These are phyloP conservation scores for Fissipunctia ypsillon DNA, from an alignment of 2,888 invertebrate genomes.

Conservation along the genomic window DNA sequence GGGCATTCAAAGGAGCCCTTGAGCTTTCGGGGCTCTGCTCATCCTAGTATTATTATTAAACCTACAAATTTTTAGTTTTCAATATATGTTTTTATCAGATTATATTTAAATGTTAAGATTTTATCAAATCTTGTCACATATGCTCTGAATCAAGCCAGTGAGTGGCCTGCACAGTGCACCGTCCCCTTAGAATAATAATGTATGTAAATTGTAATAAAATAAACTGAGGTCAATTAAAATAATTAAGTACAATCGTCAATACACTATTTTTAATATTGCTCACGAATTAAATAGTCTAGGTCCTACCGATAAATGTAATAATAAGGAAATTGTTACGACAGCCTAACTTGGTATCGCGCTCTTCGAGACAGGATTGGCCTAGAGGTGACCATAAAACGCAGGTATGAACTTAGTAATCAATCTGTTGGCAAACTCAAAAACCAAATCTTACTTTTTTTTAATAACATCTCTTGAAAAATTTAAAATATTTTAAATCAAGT, in stretches of 20 bases:
- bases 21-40: slow-evolving; percentile 39
- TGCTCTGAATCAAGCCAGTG: background rate
- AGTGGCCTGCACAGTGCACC: background rate
- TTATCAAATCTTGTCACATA: background rate
- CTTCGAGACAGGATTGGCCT: slow-evolving; percentile 30
- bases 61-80: background rate
- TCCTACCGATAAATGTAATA: slow-evolving; percentile 10
- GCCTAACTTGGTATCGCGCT: background rate
- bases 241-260: background rate
- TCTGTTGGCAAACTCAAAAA: background rate
- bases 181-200: background rate
- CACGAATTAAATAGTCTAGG: background rate
- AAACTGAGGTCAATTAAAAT: slow-evolving; percentile 4
- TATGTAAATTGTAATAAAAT: background rate
- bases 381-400: background rate
- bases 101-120: background rate
- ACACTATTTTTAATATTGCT: slow-evolving; percentile 22
- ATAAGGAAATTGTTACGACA: slow-evolving; percentile 23
- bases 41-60: background rate
- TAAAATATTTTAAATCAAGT: background rate
- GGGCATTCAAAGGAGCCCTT: slow-evolving; percentile 40
- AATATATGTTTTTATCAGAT: background rate
- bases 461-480: too few species aligned
- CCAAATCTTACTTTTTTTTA: background rate
- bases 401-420: slow-evolving; percentile 24